Percentiles rank a stretch among this genome's conserved stretches.
Conservation (phyloP, 2,888 invertebrate genomes). For the Siphlonurus alternatus region DNA sequence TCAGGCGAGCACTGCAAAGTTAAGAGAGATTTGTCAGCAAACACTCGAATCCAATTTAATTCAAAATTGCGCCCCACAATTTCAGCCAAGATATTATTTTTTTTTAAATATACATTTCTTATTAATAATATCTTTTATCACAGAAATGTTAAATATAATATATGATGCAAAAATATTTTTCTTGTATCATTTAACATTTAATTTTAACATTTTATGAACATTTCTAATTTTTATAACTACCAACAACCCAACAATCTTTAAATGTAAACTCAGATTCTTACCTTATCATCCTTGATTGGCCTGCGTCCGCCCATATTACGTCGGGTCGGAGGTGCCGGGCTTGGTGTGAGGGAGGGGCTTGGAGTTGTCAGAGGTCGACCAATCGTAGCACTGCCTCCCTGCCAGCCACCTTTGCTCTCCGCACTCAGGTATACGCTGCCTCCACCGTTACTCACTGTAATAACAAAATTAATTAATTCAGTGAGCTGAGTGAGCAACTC, state of each 20-base stretch:
- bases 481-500: too few relatives aligned
- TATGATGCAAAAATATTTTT: too few relatives aligned
- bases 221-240: too few relatives aligned
- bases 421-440: constrained; percentile 19
- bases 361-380: constrained; percentile 36
- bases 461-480: too few relatives aligned
- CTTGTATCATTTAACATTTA: too few relatives aligned
- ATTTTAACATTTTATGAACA: too few relatives aligned
- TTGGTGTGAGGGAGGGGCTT: constrained; percentile 14
- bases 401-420: constrained; percentile 32
- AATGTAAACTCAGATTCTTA: too few relatives aligned
- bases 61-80: not conserved
- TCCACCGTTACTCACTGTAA: constrained; percentile 9
- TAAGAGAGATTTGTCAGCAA: constrained; percentile 9
- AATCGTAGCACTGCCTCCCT: constrained; percentile 24
- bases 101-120: too few relatives aligned
- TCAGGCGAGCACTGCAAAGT: constrained; percentile 57
- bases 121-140: not conserved
- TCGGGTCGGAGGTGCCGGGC: constrained; percentile 23
- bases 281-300: constrained; percentile 45
- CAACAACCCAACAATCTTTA: too few relatives aligned
- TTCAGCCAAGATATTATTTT: not conserved
- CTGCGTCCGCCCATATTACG: constrained; percentile 74
- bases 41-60: not conserved
- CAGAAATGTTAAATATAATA: not conserved